A percentile compares a stretch with the other conserved stretches of the same genome.
phyloP scores from a whole-genome alignment of 2,113 vertebrate species.

The Cyanoramphus novaezelandiae region DNA sequence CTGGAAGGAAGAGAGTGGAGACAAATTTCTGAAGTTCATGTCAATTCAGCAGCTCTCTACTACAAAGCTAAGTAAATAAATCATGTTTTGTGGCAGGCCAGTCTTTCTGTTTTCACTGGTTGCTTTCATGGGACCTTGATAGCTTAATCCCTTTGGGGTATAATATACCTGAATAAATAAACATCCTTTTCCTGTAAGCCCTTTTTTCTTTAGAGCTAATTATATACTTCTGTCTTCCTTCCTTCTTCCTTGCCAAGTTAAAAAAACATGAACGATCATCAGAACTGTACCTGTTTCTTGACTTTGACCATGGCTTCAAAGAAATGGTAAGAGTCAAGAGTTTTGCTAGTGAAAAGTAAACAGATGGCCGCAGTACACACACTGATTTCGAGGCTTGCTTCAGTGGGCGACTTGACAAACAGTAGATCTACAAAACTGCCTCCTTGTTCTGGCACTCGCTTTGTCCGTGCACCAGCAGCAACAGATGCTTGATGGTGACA shows the following conservation, averaged over 20 bases:
- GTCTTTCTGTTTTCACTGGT: background rate
- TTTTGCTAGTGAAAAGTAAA: slow-evolving; percentile 60
- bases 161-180: slow-evolving; percentile 30
- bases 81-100: background rate
- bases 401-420: slow-evolving; percentile 59
- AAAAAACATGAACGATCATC: slow-evolving; percentile 21
- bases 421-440: slow-evolving; percentile 62
- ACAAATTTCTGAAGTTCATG: background rate
- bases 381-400: slow-evolving; percentile 54
- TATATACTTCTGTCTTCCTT: background rate
- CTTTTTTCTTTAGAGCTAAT: background rate
- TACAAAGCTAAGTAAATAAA: background rate
- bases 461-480: slow-evolving; percentile 54
- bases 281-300: slow-evolving; percentile 52
- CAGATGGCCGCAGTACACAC: slow-evolving; percentile 46
- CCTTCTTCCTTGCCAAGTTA: slow-evolving; percentile 8
- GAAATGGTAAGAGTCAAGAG: slow-evolving; percentile 31
- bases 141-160: background rate
- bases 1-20: background rate
- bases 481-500: slow-evolving; percentile 67
- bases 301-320: slow-evolving; percentile 47
- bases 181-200: background rate
- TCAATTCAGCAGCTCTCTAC: background rate
- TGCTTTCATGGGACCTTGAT: background rate
- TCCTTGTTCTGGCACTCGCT: slow-evolving; percentile 53